Evolutionary conservation across 2,113 vertebrate genomes (phyloP), one percentile per base, ranked within the genome.

Genomic region (Festucalex cinctus): DNA sequence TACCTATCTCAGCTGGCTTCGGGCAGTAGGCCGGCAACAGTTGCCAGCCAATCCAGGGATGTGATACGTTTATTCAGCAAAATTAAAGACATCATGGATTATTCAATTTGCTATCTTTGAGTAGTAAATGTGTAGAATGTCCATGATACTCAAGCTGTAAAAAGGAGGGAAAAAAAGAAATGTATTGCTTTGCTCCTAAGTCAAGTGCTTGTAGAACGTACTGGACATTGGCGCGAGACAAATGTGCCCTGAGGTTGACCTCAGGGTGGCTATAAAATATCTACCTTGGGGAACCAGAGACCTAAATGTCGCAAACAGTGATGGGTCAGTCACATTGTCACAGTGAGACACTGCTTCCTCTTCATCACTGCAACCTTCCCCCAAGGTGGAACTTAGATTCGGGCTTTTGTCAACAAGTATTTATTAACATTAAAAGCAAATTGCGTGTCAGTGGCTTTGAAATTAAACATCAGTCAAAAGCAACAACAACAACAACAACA

Each of bases 231-330:
- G 73, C 75, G 84, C 76, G 70, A 81, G 69, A 91, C 77, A 87
- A 81, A 82, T 82, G 69, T 80, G 71, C 68, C 88, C 74, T 36
- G 39, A 85, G 77, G 81, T 76, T 82, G 83, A 88, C 85, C 82
- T 73, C 72, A 63, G 80, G 83, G 81, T 46, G 63, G 62, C 60
- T 83, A 76, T 78, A 84, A 80, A 85, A 81, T 75, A 85, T 86
- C 80, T 76, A 74, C 80, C 71, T 54, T 61, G 36, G 65, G 78
- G 74, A 82, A 62, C 67, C 68, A 69, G 39, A 65, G 69, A 78
- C 77, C 71, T 71, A 88, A 88, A 90, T 90, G 89, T 89, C 84
- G 87, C 63, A 73, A 73, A 77, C 78, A 77, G 70, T 86, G 78
- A 77, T 67, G 74, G 80, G 80, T 79, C 78, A 83, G 62, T 48